Evolutionary conservation across 2,888 invertebrate species (phyloP).

Genomic region (Scaeva pyrastri): DNA sequence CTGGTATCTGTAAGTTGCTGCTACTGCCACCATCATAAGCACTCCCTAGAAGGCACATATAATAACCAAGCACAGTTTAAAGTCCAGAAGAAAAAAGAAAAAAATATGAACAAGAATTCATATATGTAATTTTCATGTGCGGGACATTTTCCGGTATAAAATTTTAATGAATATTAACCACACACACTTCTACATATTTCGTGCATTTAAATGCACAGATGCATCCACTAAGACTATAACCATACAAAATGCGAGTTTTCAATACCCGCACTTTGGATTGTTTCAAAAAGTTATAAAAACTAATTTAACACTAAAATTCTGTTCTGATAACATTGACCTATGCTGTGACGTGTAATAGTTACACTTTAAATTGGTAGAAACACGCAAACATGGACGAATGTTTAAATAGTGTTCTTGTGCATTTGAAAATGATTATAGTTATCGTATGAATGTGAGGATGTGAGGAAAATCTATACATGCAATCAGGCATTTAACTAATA

Average conservation of each 20-base stretch:
- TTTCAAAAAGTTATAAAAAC: background rate
- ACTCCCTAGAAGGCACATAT: background rate
- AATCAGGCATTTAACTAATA: background rate
- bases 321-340: conserved; percentile 19
- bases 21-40: background rate
- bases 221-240: conserved; percentile 2
- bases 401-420: conserved; percentile 17
- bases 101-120: conserved; percentile 22
- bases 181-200: too few species aligned
- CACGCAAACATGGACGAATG: conserved; percentile 20
- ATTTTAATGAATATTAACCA: too few species aligned
- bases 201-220: background rate
- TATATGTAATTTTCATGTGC: conserved; percentile 14
- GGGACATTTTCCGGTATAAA: conserved; percentile 28
- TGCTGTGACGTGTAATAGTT: conserved; percentile 14
- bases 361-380: conserved; percentile 24
- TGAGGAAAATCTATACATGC: background rate
- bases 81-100: too few species aligned
- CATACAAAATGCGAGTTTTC: conserved; percentile 4
- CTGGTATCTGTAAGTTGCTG: background rate
- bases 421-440: conserved; percentile 14
- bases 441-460: too few species aligned
- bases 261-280: conserved; percentile 23
- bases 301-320: background rate
- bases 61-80: background rate